Evolutionary conservation across 1,140 invertebrate species (phyloP).

Genomic region (Hirudo medicinalis): DNA sequence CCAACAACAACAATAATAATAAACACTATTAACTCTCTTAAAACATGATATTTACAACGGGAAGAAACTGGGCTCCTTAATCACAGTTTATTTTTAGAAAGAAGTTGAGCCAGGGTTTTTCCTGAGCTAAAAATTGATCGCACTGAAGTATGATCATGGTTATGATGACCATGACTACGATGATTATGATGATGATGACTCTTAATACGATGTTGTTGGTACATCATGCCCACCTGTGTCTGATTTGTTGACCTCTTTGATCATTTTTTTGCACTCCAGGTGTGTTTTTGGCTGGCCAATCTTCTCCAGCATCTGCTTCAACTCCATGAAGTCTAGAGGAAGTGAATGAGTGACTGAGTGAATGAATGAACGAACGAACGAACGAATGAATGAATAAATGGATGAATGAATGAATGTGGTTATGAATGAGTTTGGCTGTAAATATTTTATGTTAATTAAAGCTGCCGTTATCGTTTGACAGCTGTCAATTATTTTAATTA

Average conservation of each 20-base stretch:
- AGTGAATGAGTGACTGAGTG: not conserved
- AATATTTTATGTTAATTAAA: not conserved
- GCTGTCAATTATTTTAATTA: not conserved
- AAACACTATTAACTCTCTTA: not conserved
- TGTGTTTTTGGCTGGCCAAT: constrained; percentile 85
- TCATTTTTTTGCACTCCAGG: constrained; percentile 78
- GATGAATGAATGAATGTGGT: not conserved
- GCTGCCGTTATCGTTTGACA: not conserved
- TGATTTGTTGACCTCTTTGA: constrained; percentile 42
- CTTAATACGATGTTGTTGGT: not conserved
- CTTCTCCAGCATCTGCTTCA: constrained; percentile 86
- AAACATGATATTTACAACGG: no score
- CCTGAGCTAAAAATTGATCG: not conserved
- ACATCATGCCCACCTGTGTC: constrained; percentile 22
- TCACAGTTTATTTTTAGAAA: no score
- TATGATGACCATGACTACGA: not conserved
- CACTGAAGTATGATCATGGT: not conserved
- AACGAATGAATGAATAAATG: not conserved
- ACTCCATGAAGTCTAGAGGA: constrained; percentile 56
- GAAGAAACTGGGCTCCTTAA: no score
- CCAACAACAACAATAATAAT: not conserved
- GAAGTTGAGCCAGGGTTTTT: no score
- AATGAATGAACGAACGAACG: not conserved
- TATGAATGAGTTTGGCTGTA: not conserved
- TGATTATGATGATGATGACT: not conserved